Evolutionary conservation across 2,113 vertebrate species (phyloP), one percentile per base, ranked within the genome.

Genomic region (Anoplopoma fimbria): DNA sequence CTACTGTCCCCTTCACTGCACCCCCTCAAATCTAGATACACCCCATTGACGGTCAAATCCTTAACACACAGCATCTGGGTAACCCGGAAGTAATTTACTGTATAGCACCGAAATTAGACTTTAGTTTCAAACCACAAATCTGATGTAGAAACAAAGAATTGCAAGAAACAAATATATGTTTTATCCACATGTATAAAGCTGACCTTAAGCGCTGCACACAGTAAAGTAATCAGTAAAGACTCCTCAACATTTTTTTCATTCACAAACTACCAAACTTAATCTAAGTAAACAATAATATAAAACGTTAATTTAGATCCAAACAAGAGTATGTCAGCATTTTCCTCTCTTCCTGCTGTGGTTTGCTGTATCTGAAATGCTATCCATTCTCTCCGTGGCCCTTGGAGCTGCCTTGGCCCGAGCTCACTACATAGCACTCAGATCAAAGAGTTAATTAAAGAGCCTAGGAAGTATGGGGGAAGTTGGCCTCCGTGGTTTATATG

Each of bases 361-460:
- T 84, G 61, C 76, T 65, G 69, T 74, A 62, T 51, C 70, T 80
- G 62, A 79, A 84, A 83, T 61, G 67, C 64, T 61, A 76, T 76
- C 80, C 67, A 58, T 80, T 70, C 79, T 76, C 83, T 68, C 29
- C 38, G 72, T 69, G 81, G 86, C 77, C 80, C 62, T 79, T 14
- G 4, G 47, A 68, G 60, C 73, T 69, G 86, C 82, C 83, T 87
- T 75, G 77, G 87, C 79, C 80, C 69, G 75, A 81, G 70, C 86
- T 82, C 73, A 80, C 77, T 57, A 69, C 64, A 29, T 57, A 79
- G 82, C 77, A 82, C 80, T 82, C 65, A 91, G 79, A 93, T 91
- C 86, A 92, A 93, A 91, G 90, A 88, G 87, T 84, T 93, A 88
- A 93, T 93, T 87, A 89, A 85, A 88, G 90, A 84, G 81, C 69